Evolutionary conservation across 64 coral and sea anemone species (phyloP).

Genomic region (Acropora yongei): DNA sequence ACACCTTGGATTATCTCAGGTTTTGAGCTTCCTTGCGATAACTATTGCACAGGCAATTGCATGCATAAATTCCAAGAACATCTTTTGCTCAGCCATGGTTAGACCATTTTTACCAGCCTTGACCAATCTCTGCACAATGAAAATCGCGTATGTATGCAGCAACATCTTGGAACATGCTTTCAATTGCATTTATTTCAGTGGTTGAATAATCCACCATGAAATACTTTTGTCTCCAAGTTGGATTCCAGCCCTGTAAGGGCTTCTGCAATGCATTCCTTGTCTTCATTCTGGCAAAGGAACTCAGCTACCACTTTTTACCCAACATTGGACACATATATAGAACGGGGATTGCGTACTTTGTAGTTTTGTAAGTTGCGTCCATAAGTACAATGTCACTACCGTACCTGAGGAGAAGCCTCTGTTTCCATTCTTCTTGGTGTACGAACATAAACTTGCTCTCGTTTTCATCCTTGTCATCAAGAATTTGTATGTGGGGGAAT

Average conservation of each 20-base stretch:
- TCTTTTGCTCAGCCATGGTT: not conserved
- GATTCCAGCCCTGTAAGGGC: slow-evolving; percentile 42
- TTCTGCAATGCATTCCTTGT: slow-evolving; percentile 45
- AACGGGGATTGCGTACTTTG: slow-evolving; percentile 59
- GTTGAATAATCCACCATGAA: slow-evolving; percentile 68
- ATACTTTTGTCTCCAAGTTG: slow-evolving; percentile 37
- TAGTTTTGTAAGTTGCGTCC: slow-evolving; percentile 48
- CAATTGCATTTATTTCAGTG: slow-evolving; percentile 56
- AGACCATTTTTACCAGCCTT: slow-evolving; percentile 38
- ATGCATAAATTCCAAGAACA: slow-evolving; percentile 12
- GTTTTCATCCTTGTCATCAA: not conserved
- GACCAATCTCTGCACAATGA: slow-evolving; percentile 20
- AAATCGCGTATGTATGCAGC: slow-evolving; percentile 39
- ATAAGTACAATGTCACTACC: not conserved
- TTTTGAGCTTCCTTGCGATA: slow-evolving; percentile 25
- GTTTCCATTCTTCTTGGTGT: slow-evolving; percentile 23
- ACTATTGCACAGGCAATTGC: not conserved
- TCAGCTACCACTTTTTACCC: slow-evolving; percentile 68
- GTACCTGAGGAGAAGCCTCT: slow-evolving; percentile 26
- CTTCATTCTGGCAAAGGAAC: slow-evolving; percentile 59
- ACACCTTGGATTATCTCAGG: slow-evolving; percentile 2
- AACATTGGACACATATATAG: slow-evolving; percentile 62
- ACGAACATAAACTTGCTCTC: slow-evolving; percentile 22
- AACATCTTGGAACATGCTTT: slow-evolving; percentile 30
- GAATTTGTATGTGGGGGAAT: slow-evolving; percentile 24